Percentiles rank a stretch among this genome's conserved stretches.
These are phyloP conservation scores for Cyanoderma ruficeps DNA, from an alignment of 2,113 vertebrate species.

Conservation along the genomic window DNA sequence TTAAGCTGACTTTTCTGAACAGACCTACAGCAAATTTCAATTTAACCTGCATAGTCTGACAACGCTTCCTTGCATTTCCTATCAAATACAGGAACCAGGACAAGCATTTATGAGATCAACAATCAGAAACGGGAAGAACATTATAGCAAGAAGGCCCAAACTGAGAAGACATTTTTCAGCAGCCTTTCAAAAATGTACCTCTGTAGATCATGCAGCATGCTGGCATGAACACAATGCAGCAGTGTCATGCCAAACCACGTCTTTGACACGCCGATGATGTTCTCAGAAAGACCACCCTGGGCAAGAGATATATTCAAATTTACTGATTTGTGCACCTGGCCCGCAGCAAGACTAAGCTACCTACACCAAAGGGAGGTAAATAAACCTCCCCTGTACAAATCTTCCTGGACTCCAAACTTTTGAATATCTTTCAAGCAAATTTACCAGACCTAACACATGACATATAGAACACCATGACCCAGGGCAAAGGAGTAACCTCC, in stretches of 20 bases:
- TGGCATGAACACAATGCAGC: not conserved
- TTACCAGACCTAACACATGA: not conserved
- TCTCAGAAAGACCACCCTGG: not conserved
- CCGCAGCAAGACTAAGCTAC: not conserved
- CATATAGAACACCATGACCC: not conserved
- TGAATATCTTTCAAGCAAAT: not conserved
- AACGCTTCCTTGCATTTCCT: not conserved
- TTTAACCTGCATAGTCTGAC: not conserved
- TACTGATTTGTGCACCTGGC: not conserved
- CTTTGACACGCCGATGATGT: not conserved
- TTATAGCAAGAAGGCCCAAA: not conserved
- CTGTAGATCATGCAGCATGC: not conserved
- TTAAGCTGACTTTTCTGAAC: not conserved
- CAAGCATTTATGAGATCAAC: not conserved
- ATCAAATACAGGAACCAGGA: not conserved
- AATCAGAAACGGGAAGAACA: not conserved
- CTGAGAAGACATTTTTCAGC: not conserved
- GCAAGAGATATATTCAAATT: not conserved
- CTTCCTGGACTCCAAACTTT: not conserved
- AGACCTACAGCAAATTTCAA: not conserved
- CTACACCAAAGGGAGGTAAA: not conserved
- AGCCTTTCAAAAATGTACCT: not conserved
- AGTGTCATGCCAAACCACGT: not conserved
- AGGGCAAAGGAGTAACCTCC: not conserved
- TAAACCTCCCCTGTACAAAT: not conserved